Evolutionary conservation across 2,888 invertebrate species (phyloP), one percentile per base, ranked within the genome.

Genomic region (Drosophila pullipes): DNA sequence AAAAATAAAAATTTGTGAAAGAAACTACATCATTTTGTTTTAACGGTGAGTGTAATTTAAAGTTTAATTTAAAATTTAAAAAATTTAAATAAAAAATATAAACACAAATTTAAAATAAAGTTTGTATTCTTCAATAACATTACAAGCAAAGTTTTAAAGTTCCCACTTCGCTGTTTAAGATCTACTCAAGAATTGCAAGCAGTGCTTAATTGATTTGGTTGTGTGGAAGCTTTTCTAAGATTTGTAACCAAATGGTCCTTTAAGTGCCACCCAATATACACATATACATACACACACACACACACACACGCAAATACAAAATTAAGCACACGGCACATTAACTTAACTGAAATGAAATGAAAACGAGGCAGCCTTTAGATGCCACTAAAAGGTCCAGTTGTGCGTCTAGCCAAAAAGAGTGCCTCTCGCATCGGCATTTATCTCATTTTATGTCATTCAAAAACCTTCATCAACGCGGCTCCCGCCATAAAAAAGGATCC

Each of bases 371-470:
- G 39, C 49, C 67, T 76, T 76, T 60, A 50, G 22, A 33, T 30
- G 63, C 49, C 80, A 69, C 63, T 79, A 60, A 69, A 79, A 66
- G 72, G 72, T 66, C 66, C 69, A 69, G 72, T 78, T 73, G 37
- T 41, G 58, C 54, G 73, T 69, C 60, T 60, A 67, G 76, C 63
- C 57, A 18, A 52, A 28, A 41, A 50, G 59, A 53, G 25, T 60
- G 55, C 52, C 47, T 52, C 64, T 54, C 62, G 49, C 65, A 52
- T 47, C 68, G 69, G 71, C 70, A 78, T 76, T 78, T 76, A 84
- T 82, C 82, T 76, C 76, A 76, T 85, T 85, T 85, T 70, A 85
- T 81, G 81, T 73, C 81, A 69, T 68, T 74, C 82, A 75, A 72
- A 82, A 82, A 81, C 83, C 87, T 74, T 73, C 81, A 81, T 87